Percentiles rank a stretch among this genome's conserved stretches.
Conservation (phyloP, 2,888 invertebrate genomes). For the Kryphioiulus occultus region DNA sequence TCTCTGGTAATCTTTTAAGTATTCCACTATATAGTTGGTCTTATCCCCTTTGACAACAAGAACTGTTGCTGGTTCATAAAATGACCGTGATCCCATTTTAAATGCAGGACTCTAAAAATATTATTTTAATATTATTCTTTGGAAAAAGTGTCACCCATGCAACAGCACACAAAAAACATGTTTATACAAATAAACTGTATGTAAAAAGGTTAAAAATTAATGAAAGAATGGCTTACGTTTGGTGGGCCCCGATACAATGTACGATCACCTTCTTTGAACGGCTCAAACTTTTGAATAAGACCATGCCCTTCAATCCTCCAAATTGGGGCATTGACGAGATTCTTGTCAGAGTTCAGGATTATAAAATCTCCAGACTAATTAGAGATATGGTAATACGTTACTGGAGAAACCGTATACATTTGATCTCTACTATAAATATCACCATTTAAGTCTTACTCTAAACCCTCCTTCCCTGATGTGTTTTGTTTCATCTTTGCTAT, state of each 20-base stretch:
- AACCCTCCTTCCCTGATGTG: slow-evolving; percentile 46
- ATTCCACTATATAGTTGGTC: slow-evolving; percentile 80
- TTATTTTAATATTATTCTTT: background rate
- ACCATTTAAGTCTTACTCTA: background rate
- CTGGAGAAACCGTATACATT: background rate
- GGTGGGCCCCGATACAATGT: slow-evolving; percentile 67
- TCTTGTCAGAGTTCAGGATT: slow-evolving; percentile 48
- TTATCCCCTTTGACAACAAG: slow-evolving; percentile 78
- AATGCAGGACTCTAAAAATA: slow-evolving; percentile 79
- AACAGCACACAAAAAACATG: slow-evolving; percentile 50
- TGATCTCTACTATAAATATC: background rate
- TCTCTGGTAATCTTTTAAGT: slow-evolving; percentile 60
- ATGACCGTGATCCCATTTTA: slow-evolving; percentile 81
- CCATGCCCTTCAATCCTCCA: slow-evolving; percentile 88
- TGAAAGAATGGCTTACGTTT: slow-evolving; percentile 33
- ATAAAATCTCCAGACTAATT: slow-evolving; percentile 49
- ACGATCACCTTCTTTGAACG: slow-evolving; percentile 77
- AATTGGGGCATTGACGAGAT: slow-evolving; percentile 72
- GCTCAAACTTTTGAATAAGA: slow-evolving; percentile 73
- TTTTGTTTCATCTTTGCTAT: slow-evolving; percentile 29
- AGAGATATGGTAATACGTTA: background rate
- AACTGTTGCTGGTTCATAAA: slow-evolving; percentile 80
- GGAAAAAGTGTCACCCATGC: too few relatives aligned
- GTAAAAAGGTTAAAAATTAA: background rate
- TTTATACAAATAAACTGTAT: too few relatives aligned